Evolutionary conservation across 1,140 invertebrate species (phyloP), one percentile per base, ranked within the genome.

Genomic region (Drosophila rhopaloa): DNA sequence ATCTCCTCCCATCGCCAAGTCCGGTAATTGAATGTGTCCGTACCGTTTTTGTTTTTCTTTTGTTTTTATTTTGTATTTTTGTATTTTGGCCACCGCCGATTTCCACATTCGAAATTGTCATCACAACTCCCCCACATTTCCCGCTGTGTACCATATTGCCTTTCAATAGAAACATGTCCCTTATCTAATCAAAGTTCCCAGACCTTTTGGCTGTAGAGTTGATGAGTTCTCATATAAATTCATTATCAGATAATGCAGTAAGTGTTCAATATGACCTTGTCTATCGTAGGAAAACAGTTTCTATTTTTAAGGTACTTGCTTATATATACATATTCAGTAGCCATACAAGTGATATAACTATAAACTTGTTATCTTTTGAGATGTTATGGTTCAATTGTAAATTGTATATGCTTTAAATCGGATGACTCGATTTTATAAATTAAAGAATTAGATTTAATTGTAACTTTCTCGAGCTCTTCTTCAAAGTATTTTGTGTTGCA

Each of bases 1-100:
- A 57, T 41, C 55, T 57, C 14, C 51, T 55, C 60, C 48, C 29
- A 53, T 37, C 50, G 50, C 50, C 50, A 53, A 53, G 14, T 54
- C 59, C 13, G 50, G 51, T 51, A 63, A 53, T 61, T 53, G 47
- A 41, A 54, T 58, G 35, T 56, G 0, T 13, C 29, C 35, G 13
- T 13, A n/a, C n/a, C 6, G 14, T 55, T 35, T 53, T 24, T 37
- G 37, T 35, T 38, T 53, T 24, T 37, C 24, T 35, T 38, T 24
- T 37, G 37, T 27, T 24, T 24, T 35, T 58, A 32, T 8, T 2
- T 24, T 10, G 14, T 40, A 6, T 65, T 16, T n/a, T 35, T 11
- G 8, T 8, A n/a, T 32, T 46, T 47, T 38, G 32, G 24, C 19
- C 32, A 32, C 19, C 19, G 62, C 10, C 24, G 24, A 44, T 57